Conservation (phyloP, 2,888 invertebrate species). For the Cabera pusaria region DNA sequence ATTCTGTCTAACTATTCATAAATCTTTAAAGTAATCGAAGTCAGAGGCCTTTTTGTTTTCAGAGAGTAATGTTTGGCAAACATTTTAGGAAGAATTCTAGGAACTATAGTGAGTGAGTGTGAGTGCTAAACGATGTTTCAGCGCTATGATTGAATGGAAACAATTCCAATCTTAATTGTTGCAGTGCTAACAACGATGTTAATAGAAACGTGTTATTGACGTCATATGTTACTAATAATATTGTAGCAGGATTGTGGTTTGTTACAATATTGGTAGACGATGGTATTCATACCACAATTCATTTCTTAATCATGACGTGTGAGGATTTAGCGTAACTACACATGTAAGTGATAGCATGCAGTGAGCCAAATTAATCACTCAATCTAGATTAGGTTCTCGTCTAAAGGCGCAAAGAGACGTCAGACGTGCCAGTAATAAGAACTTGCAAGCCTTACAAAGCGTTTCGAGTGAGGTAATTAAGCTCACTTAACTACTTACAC, state of each 20-base stretch:
- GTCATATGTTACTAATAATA: too few relatives aligned
- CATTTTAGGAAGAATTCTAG: not conserved
- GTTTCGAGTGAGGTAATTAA: conserved; percentile 26
- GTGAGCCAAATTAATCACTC: too few relatives aligned
- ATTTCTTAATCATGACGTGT: too few relatives aligned
- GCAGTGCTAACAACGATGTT: conserved; percentile 2
- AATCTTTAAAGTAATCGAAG: not conserved
- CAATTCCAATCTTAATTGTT: conserved; percentile 1
- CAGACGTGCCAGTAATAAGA: conserved; percentile 18
- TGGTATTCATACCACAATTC: too few relatives aligned
- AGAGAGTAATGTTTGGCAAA: too few relatives aligned
- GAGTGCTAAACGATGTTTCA: conserved; percentile 1
- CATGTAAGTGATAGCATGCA: too few relatives aligned
- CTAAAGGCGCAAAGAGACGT: conserved; percentile 13
- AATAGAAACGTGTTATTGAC: conserved; percentile 7
- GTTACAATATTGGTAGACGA: too few relatives aligned
- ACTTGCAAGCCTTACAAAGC: conserved; percentile 14
- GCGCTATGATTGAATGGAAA: conserved; percentile 1
- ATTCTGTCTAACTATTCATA: not conserved
- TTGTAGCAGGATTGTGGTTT: too few relatives aligned
- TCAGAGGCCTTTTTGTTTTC: conserved; percentile 4
- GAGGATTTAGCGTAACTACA: too few relatives aligned
- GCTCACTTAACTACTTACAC: conserved; percentile 25
- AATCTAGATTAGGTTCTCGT: conserved; percentile 10
- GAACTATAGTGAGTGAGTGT: not conserved